phyloP scores from a whole-genome alignment of 2,797 vertebrate genomes.

The Margarornis squamiger region DNA sequence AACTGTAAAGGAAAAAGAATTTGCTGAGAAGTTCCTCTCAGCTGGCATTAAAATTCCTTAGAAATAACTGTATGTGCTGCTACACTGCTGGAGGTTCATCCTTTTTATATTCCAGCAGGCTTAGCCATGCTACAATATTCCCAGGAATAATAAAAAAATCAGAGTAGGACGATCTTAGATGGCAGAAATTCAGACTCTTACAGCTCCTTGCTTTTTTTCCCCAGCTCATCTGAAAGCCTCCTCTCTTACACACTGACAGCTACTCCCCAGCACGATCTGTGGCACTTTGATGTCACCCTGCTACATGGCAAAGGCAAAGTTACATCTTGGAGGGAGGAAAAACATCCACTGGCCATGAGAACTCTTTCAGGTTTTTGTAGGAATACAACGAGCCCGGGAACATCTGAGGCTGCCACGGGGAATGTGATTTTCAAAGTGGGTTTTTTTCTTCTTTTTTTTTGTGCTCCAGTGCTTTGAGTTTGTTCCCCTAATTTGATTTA shows the following conservation, averaged over 20 bases:
- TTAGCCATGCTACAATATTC: neutral
- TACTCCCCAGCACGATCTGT: rapidly evolving
- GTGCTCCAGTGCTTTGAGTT: neutral
- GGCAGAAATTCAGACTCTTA: neutral
- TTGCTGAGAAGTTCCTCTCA: neutral
- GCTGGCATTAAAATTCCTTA: neutral
- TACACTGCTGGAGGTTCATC: neutral
- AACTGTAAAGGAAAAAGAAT: neutral
- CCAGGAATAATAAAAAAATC: neutral
- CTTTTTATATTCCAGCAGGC: neutral
- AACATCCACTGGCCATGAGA: neutral
- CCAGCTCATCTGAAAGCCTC: neutral
- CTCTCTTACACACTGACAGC: neutral
- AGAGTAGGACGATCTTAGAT: neutral
- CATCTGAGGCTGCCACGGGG: neutral
- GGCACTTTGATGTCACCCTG: neutral
- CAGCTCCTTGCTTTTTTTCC: neutral
- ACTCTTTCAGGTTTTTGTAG: neutral
- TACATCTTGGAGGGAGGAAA: neutral
- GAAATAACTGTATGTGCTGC: neutral
- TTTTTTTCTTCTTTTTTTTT: neutral
- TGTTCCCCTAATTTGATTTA: neutral
- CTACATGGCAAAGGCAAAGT: neutral
- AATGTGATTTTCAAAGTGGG: neutral
- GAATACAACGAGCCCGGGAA: neutral